Percentiles rank a stretch among this genome's conserved stretches.
Conservation (phyloP, 2,888 invertebrate genomes). For the Ophioninae sp. region DNA sequence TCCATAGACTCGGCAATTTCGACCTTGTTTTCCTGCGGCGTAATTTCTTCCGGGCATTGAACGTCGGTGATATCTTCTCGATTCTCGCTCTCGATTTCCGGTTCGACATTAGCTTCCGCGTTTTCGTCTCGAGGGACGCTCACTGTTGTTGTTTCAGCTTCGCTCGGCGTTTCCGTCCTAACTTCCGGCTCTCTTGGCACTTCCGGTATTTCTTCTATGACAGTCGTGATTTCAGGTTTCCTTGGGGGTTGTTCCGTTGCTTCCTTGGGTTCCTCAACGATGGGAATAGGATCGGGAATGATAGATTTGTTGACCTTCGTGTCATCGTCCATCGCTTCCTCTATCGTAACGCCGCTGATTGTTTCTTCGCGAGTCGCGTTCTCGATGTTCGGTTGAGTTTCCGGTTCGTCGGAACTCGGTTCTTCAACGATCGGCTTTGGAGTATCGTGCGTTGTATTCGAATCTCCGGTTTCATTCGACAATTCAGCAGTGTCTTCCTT, state of each 20-base stretch:
- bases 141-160: slow-evolving; percentile 6
- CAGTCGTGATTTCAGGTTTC: slow-evolving; percentile 59
- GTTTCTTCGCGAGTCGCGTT: slow-evolving; percentile 35
- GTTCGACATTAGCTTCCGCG: slow-evolving; percentile 18
- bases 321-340: slow-evolving; percentile 73
- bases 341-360: slow-evolving; percentile 68
- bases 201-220: neutral
- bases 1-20: slow-evolving; percentile 76
- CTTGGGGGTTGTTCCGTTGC: slow-evolving; percentile 8
- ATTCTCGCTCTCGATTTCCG: slow-evolving; percentile 32
- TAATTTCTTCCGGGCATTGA: slow-evolving; percentile 16
- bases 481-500: slow-evolving; percentile 40
- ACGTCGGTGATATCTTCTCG: slow-evolving; percentile 57
- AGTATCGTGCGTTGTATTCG: slow-evolving; percentile 55
- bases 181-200: slow-evolving; percentile 54
- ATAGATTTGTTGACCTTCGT: slow-evolving; percentile 68
- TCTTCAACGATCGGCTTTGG: slow-evolving; percentile 62
- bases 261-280: slow-evolving; percentile 75
- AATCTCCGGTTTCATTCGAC: slow-evolving; percentile 40
- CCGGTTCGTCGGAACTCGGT: slow-evolving; percentile 55
- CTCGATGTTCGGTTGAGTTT: slow-evolving; percentile 12
- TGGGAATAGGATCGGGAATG: slow-evolving; percentile 75
- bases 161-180: slow-evolving; percentile 61
- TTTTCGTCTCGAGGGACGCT: slow-evolving; percentile 23
- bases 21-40: slow-evolving; percentile 38